Evolutionary conservation across 35 echinoderm and acorn worm species (phyloP), one percentile per base, ranked within the genome.

Genomic region (Apostichopus japonicus): DNA sequence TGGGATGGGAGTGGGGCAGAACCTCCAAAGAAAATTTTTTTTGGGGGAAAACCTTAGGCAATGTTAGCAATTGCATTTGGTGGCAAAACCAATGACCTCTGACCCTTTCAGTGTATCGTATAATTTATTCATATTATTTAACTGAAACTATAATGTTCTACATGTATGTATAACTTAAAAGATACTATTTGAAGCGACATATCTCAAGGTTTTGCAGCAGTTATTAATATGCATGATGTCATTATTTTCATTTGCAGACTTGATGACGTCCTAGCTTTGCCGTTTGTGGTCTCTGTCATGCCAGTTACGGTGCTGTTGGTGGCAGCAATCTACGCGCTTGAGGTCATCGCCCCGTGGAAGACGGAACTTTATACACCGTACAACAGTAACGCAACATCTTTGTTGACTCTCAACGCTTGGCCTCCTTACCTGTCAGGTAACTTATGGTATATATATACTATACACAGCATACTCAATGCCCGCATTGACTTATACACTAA

Each of bases 371-470:
- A 87, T 8, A 76, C 24, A 19, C 87, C 92, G 33, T 56, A 56
- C 54, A 93, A 91, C 56, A 77, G 8, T 19, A 6, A 81, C 5
- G 58, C 21, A 58, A 79, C 10, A 27, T 58, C 91, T 0, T 24
- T 92, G 1, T 84, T 92, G 11, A 55, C 54, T 8, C 52, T 92
- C 11, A 88, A 86, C 10, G 87, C 95, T 16, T 96, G 95, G 95
- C 95, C 95, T 19, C 92, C 95, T 63, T 71, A 84, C 56, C 17
- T 96, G 33, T 90, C 87, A 75, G 95, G 95, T 96, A 52, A 78
- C 33, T 44, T 44, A 44, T 44, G 33, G 33, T 44, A 44, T 44
- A 33, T 2, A 33, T 2, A 44, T 44, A 21, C 44, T 84, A 53
- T 56, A n/a, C 24, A 19, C 2, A 44, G 2, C n/a, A n/a, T 44